phyloP scores from a whole-genome alignment of 35 echinoderm and acorn worm species.

The Anneissia japonica region DNA sequence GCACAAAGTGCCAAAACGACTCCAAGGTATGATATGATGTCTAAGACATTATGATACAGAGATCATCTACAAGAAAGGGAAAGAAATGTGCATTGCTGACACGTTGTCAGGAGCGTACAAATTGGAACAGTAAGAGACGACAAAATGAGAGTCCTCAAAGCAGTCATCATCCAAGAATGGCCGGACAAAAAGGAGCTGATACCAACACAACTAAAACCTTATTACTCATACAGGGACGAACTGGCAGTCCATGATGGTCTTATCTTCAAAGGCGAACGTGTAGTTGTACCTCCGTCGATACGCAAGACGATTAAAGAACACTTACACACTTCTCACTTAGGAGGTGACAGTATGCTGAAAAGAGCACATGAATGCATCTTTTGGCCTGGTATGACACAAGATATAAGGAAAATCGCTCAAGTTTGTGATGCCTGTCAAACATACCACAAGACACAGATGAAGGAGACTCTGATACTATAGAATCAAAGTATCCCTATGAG shows the following conservation, averaged over 20 bases:
- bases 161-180: no score
- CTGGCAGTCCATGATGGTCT: constrained; percentile 33
- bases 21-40: neutral
- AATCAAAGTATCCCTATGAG: no score
- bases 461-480: no score
- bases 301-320: neutral
- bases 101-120: neutral
- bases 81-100: neutral
- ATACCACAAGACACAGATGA: no score
- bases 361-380: constrained; percentile 13
- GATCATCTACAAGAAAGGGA: neutral
- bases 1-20: neutral
- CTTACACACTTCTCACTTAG: constrained; percentile 19
- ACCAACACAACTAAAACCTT: no score
- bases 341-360: constrained; percentile 5
- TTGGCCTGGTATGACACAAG: constrained; percentile 23
- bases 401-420: no score
- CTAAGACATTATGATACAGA: neutral
- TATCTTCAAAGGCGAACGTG: constrained; percentile 28
- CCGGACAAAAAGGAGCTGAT: no score
- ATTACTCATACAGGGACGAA: constrained; percentile 19
- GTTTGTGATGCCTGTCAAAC: no score
- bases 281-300: constrained; percentile 21
- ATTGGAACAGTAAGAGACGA: neutral
- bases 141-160: no score